Percentiles rank a stretch among this genome's conserved stretches.
These are phyloP conservation scores for Amazona vittata DNA, from an alignment of 2,113 vertebrate species.

Conservation along the genomic window DNA sequence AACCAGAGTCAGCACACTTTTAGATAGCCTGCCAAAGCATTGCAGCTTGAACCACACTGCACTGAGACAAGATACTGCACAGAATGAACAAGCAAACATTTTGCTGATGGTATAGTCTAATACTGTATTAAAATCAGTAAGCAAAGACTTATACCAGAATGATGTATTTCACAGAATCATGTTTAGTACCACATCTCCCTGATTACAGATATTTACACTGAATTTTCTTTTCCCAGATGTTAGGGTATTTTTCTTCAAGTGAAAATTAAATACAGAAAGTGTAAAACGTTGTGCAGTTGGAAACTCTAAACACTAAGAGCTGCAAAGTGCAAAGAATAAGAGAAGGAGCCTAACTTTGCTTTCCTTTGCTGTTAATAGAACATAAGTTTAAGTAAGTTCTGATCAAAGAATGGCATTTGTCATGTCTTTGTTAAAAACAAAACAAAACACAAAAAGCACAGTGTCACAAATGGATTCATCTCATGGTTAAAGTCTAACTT, in stretches of 20 bases:
- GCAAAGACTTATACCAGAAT: slow-evolving; percentile 4
- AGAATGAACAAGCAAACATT: slow-evolving; percentile 41
- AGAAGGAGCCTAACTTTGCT: slow-evolving; percentile 53
- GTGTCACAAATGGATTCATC: not conserved
- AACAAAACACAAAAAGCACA: not conserved
- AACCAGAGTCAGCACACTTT: slow-evolving; percentile 58
- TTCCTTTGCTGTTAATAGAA: slow-evolving; percentile 48
- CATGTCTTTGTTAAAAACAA: not conserved
- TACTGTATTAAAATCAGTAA: slow-evolving; percentile 52
- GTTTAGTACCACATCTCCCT: not conserved
- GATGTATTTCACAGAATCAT: not conserved
- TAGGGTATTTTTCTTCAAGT: not conserved
- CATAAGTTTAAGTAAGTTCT: slow-evolving; percentile 44
- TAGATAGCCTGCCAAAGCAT: slow-evolving; percentile 2
- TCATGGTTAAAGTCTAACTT: not conserved
- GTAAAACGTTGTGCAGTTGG: slow-evolving; percentile 37
- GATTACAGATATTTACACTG: slow-evolving; percentile 11
- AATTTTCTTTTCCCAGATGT: slow-evolving; percentile 18
- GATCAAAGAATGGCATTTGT: not conserved
- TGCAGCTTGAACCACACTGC: slow-evolving; percentile 6
- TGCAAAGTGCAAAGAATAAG: slow-evolving; percentile 47
- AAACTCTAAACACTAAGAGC: slow-evolving; percentile 51
- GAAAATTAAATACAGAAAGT: slow-evolving; percentile 63
- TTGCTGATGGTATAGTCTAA: slow-evolving; percentile 3
- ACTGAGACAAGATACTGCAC: not conserved